Evolutionary conservation across 2,797 vertebrate species (phyloP).

Genomic region (Girardinus metallicus): DNA sequence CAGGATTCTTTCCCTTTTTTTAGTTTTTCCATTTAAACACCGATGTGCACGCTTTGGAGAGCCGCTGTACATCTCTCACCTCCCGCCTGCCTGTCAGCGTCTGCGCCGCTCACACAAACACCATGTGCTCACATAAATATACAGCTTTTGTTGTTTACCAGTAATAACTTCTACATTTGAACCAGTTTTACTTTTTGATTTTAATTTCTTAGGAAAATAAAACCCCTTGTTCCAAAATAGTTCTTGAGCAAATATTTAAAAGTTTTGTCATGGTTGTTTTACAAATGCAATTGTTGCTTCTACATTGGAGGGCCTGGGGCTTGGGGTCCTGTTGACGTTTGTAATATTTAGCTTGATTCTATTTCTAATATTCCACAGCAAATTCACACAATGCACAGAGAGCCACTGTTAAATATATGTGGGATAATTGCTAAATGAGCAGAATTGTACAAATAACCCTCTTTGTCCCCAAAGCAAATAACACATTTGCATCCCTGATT

Average conservation of each 20-base stretch:
- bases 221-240: neutral
- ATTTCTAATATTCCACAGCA: neutral
- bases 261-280: neutral
- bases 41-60: neutral
- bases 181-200: neutral
- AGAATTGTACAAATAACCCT: constrained; percentile 34
- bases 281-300: neutral
- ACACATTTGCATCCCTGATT: constrained; percentile 41
- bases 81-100: neutral
- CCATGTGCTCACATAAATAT: neutral
- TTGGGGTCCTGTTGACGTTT: neutral
- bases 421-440: constrained; percentile 38
- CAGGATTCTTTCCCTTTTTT: neutral
- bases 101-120: neutral
- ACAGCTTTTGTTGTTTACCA: neutral
- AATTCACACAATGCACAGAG: constrained; percentile 7
- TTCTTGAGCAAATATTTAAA: neutral
- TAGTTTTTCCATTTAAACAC: neutral
- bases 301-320: too few species aligned
- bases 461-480: constrained; percentile 21
- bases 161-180: neutral
- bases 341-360: neutral
- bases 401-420: constrained; percentile 16
- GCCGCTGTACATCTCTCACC: neutral
- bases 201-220: neutral